Evolutionary conservation across 2,797 vertebrate genomes (phyloP), one percentile per base, ranked within the genome.

Genomic region (Gouania willdenowi): DNA sequence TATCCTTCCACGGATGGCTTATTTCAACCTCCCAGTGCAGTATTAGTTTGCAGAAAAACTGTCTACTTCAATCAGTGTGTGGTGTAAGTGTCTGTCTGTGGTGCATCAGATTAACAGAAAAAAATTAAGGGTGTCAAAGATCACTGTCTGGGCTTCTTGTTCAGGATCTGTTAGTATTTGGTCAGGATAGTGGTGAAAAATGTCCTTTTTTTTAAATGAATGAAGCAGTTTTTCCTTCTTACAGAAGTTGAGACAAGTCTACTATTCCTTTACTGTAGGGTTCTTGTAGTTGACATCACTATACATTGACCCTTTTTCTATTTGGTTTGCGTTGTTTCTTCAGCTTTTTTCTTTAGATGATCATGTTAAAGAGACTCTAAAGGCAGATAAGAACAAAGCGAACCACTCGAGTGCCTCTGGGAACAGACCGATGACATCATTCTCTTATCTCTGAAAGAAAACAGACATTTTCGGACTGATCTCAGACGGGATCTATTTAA

Each of bases 371-470:
- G 7, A 41, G 40, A 16, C 32, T 20, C 58, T 35, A 55, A 46
- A 45, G 21, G 40, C 39, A 38, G 39, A 16, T 53, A 46, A 62
- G 48, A 66, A 74, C 80, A 76, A 83, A 81, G 59, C 19, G 5
- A 26, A 22, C 11, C 38, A 20, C 24, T n/a, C 26, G 35, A 31
- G 27, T 45, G 45, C 41, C 24, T 69, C 50, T 71, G 70, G 63
- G 70, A 72, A 67, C 52, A 24, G 42, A 40, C 52, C 41, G 33
- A 75, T 75, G 58, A 71, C 70, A 64, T 66, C 55, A 71, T 57
- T 31, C 38, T 66, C 58, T 79, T 75, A 77, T 82, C 71, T 51
- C 14, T 27, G 30, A 57, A 67, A 70, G 33, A 65, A 61, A 70
- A 30, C 56, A 49, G 66, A 52, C 21, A 23, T 73, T 68, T 75